These are phyloP conservation scores for Drosophila testacea DNA, from an alignment of 2,888 invertebrate genomes.

Conservation along the genomic window DNA sequence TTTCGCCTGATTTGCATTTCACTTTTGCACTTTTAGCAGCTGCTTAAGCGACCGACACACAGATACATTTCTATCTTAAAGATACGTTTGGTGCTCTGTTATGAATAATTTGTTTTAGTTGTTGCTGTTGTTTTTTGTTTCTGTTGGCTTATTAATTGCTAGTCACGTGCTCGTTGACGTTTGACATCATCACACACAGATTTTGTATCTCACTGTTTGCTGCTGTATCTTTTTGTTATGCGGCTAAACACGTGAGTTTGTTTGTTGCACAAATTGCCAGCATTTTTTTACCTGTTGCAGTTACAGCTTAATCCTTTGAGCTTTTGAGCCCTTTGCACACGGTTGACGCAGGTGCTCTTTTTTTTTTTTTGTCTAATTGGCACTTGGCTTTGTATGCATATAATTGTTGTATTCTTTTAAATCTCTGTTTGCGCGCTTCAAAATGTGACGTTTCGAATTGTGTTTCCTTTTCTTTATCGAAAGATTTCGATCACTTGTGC, in stretches of 20 bases:
- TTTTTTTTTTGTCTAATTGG: conserved; percentile 18
- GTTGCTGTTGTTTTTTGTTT: conserved; percentile 10
- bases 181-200: conserved; percentile 38
- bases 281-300: conserved; percentile 2
- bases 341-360: conserved; percentile 37
- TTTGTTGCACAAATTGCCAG: conserved; percentile 11
- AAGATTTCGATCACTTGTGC: conserved; percentile 8
- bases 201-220: conserved; percentile 28
- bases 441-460: conserved; percentile 8
- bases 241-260: conserved; percentile 31
- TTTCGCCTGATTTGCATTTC: conserved; percentile 64
- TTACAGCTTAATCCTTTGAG: conserved; percentile 51
- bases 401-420: too few species aligned
- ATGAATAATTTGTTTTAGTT: conserved; percentile 4
- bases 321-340: conserved; percentile 25
- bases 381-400: conserved; percentile 7
- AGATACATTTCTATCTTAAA: not conserved
- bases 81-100: conserved; percentile 4
- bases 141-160: conserved; percentile 50
- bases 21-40: conserved; percentile 50
- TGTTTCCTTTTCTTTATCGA: conserved; percentile 4
- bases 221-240: conserved; percentile 22
- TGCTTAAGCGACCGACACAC: not conserved
- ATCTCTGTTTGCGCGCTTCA: conserved; percentile 10
- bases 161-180: conserved; percentile 73